Conservation (phyloP, 2,888 invertebrate species). For the Drosophila buzzatii region DNA sequence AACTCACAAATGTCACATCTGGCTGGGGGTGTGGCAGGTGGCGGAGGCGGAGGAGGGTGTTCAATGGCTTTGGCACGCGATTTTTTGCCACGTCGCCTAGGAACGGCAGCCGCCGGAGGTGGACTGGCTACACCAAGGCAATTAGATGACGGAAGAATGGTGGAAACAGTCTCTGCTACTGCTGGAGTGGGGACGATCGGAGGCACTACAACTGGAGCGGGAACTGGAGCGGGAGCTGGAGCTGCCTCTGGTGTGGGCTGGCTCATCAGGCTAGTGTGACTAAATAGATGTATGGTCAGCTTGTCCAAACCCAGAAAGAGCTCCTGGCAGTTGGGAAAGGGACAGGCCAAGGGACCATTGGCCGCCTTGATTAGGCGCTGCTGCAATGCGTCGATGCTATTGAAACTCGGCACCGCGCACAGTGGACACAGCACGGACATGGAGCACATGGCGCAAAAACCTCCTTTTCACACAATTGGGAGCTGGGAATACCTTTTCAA, state of each 20-base stretch:
- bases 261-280: conserved; percentile 87
- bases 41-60: background rate
- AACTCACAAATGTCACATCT: conserved; percentile 90
- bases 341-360: conserved; percentile 91
- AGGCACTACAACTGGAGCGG: background rate
- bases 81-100: conserved; percentile 57
- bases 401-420: conserved; percentile 91
- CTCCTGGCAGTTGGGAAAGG: conserved; percentile 89
- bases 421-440: conserved; percentile 90
- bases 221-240: background rate
- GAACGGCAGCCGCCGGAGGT: background rate
- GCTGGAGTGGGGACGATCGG: background rate
- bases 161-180: background rate
- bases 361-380: conserved; percentile 91
- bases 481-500: conserved; percentile 2
- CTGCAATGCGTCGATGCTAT: conserved; percentile 89
- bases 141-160: background rate
- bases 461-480: conserved; percentile 1
- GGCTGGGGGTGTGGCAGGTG: conserved; percentile 41
- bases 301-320: conserved; percentile 91
- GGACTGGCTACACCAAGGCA: conserved; percentile 1
- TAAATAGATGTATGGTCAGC: conserved; percentile 93
- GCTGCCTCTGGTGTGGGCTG: conserved; percentile 11
- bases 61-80: conserved; percentile 47
- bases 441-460: conserved; percentile 84